These are phyloP conservation scores for Drosophila sp. DNA, from an alignment of 1,140 invertebrate species.

Conservation along the genomic window DNA sequence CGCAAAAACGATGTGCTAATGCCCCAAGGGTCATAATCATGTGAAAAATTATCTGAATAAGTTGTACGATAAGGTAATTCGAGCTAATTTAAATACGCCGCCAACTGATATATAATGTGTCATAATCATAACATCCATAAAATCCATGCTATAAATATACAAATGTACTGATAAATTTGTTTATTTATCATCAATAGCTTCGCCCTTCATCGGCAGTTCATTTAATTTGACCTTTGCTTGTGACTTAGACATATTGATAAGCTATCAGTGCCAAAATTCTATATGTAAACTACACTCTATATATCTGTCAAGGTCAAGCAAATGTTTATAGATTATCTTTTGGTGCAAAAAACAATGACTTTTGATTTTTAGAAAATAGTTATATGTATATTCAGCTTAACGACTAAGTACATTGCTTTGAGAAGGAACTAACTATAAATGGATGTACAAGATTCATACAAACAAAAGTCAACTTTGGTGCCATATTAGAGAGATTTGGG, in stretches of 20 bases:
- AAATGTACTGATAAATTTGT: too few species aligned
- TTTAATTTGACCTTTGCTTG: too few species aligned
- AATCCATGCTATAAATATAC: too few species aligned
- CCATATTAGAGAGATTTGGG: neutral
- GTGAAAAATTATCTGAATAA: too few species aligned
- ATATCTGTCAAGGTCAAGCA: neutral
- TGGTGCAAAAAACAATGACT: neutral
- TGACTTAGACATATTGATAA: neutral
- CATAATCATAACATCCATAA: too few species aligned
- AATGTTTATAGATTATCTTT: neutral
- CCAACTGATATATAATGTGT: too few species aligned
- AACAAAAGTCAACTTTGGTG: conserved; percentile 14
- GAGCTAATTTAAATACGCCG: too few species aligned
- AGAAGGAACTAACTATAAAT: conserved; percentile 32
- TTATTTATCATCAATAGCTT: too few species aligned
- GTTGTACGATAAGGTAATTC: too few species aligned
- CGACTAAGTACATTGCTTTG: conserved; percentile 28
- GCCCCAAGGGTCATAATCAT: too few species aligned
- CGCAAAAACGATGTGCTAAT: too few species aligned
- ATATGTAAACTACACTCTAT: neutral
- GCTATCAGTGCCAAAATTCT: neutral
- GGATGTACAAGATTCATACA: conserved; percentile 9
- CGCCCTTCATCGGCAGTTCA: too few species aligned
- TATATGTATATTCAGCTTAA: conserved; percentile 21
- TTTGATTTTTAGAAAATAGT: neutral